Conservation (phyloP, 2,888 invertebrate genomes). For the Sisyra terminalis region DNA sequence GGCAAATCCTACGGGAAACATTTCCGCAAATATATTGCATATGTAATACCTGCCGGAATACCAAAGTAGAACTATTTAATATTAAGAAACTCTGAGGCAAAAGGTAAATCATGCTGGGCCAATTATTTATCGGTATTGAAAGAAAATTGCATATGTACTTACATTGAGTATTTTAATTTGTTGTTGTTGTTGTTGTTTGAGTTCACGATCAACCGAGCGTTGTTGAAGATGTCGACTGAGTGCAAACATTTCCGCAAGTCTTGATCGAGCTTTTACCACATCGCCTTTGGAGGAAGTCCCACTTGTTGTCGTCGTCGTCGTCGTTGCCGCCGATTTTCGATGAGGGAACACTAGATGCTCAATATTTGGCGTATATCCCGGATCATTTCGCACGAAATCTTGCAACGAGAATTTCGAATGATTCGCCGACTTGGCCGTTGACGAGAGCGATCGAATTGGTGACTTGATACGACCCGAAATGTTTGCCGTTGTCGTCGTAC, state of each 20-base stretch:
- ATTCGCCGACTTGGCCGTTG: neutral
- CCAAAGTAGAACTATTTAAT: too few relatives aligned
- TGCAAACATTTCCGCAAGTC: constrained; percentile 36
- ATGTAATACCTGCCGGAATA: too few relatives aligned
- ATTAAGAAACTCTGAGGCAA: too few relatives aligned
- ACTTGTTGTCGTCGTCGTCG: constrained; percentile 18
- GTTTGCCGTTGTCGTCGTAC: neutral
- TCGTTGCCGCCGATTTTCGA: constrained; percentile 29
- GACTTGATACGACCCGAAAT: constrained; percentile 1
- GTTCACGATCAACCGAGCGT: constrained; percentile 22
- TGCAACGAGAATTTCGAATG: constrained; percentile 15
- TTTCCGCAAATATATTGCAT: too few relatives aligned
- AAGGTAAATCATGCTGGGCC: too few relatives aligned
- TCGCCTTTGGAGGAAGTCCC: constrained; percentile 1
- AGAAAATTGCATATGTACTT: neutral
- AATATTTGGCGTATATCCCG: constrained; percentile 29
- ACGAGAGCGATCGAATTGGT: neutral
- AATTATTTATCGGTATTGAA: too few relatives aligned
- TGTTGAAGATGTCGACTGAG: constrained; percentile 27
- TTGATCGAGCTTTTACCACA: constrained; percentile 21
- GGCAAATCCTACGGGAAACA: too few relatives aligned
- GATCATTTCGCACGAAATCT: constrained; percentile 27
- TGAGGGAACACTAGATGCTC: constrained; percentile 38
- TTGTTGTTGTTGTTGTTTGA: constrained; percentile 14
- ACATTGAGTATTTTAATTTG: constrained; percentile 5